These are phyloP conservation scores for Loriculus beryllinus DNA, from an alignment of 2,797 vertebrate genomes.

Conservation along the genomic window DNA sequence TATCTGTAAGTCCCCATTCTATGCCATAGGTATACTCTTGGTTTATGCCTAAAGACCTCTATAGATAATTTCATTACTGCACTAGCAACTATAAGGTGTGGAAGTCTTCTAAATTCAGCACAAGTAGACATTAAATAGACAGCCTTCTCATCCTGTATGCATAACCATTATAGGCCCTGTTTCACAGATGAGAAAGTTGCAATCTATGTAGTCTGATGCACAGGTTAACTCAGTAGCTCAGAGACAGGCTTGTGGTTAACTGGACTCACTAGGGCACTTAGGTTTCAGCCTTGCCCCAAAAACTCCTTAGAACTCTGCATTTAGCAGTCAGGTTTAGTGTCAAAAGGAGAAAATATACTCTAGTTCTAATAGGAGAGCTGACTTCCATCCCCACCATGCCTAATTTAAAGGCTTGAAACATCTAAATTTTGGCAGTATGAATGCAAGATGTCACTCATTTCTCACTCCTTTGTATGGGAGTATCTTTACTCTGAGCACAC, in stretches of 20 bases:
- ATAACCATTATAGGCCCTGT: neutral
- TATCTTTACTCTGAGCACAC: neutral
- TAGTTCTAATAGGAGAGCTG: neutral
- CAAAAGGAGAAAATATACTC: neutral
- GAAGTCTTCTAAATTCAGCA: neutral
- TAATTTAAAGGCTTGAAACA: neutral
- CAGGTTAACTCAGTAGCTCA: neutral
- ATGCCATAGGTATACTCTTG: rapidly evolving
- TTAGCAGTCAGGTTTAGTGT: neutral
- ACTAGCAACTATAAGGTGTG: neutral
- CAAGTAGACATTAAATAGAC: neutral
- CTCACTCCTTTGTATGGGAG: neutral
- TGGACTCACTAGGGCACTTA: neutral
- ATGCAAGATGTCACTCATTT: neutral
- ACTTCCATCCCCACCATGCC: neutral
- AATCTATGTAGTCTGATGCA: neutral
- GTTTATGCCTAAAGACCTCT: neutral
- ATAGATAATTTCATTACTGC: neutral
- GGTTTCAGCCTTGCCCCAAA: neutral
- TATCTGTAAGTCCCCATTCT: neutral
- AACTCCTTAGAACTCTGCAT: neutral
- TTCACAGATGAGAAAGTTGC: neutral
- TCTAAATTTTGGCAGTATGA: neutral
- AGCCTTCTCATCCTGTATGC: neutral
- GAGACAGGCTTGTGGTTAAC: neutral